These are phyloP conservation scores for Xanthia icteritia DNA, from an alignment of 2,888 invertebrate species.

Conservation along the genomic window DNA sequence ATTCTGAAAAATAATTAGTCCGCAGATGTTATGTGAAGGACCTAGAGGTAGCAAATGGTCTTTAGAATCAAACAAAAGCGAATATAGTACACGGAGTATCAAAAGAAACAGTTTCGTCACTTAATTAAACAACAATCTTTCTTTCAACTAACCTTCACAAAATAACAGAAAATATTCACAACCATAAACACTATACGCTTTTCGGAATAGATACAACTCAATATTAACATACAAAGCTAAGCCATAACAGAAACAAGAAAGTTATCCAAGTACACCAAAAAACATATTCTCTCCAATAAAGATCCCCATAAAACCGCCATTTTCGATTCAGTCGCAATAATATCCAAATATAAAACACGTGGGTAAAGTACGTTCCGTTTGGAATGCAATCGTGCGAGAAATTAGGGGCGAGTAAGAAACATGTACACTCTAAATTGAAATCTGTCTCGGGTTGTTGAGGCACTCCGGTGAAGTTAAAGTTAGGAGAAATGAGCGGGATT, in stretches of 20 bases:
- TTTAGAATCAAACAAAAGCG: background rate
- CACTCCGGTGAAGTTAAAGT: constrained; percentile 54
- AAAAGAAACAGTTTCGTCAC: background rate
- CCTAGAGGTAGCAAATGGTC: background rate
- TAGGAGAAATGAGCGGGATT: constrained; percentile 41
- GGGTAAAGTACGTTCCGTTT: constrained; percentile 70
- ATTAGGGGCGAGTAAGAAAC: constrained; percentile 79
- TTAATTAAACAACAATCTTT: background rate
- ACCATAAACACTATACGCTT: background rate
- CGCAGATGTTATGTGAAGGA: background rate
- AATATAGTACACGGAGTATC: background rate
- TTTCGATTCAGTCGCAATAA: constrained; percentile 64
- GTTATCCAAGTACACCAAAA: constrained; percentile 17
- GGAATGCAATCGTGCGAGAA: constrained; percentile 78
- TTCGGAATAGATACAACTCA: constrained; percentile 9
- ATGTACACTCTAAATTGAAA: constrained; percentile 80
- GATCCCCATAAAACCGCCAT: constrained; percentile 28
- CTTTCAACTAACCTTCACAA: background rate
- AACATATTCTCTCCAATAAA: constrained; percentile 25
- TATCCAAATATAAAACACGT: constrained; percentile 69
- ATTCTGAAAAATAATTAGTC: constrained; percentile 9
- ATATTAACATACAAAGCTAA: constrained; percentile 3
- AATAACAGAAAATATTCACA: background rate
- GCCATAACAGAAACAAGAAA: background rate
- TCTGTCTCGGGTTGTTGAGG: constrained; percentile 75